Conservation (phyloP, 2,797 vertebrate genomes). For the Eutrigla gurnardus region DNA sequence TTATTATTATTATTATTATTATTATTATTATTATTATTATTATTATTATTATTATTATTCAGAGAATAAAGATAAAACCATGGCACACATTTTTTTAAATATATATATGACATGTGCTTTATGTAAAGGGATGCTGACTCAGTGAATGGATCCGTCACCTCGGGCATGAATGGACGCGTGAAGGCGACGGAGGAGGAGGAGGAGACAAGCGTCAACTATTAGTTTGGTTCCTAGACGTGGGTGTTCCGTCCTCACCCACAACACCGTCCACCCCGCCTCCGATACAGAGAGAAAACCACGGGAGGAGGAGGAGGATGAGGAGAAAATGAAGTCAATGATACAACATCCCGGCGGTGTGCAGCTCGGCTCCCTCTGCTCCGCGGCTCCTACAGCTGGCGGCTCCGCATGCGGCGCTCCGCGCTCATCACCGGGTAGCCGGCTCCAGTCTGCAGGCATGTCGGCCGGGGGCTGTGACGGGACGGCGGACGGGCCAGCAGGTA, state of each 20-base stretch:
- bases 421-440: slow-evolving; percentile 55
- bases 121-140: background rate
- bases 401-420: slow-evolving; percentile 54
- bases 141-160: slow-evolving; percentile 14
- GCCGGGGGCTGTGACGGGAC: slow-evolving; percentile 57
- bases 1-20: too few relatives aligned
- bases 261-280: background rate
- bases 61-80: too few relatives aligned
- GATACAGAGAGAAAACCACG: slow-evolving; percentile 32
- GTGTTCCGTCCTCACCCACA: slow-evolving; percentile 24
- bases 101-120: too few relatives aligned
- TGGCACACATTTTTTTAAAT: background rate
- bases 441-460: slow-evolving; percentile 73
- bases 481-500: slow-evolving; percentile 63
- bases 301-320: slow-evolving; percentile 46
- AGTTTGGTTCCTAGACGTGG: slow-evolving; percentile 23
- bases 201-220: slow-evolving; percentile 21
- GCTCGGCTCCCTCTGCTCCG: slow-evolving; percentile 43
- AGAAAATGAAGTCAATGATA: slow-evolving; percentile 78
- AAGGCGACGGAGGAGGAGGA: slow-evolving; percentile 15
- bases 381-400: slow-evolving; percentile 62
- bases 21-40: too few relatives aligned
- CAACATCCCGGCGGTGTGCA: slow-evolving; percentile 39
- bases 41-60: too few relatives aligned
- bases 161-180: slow-evolving; percentile 49